Conservation (phyloP, 2,113 vertebrate genomes). For the Ascaphus truei region DNA sequence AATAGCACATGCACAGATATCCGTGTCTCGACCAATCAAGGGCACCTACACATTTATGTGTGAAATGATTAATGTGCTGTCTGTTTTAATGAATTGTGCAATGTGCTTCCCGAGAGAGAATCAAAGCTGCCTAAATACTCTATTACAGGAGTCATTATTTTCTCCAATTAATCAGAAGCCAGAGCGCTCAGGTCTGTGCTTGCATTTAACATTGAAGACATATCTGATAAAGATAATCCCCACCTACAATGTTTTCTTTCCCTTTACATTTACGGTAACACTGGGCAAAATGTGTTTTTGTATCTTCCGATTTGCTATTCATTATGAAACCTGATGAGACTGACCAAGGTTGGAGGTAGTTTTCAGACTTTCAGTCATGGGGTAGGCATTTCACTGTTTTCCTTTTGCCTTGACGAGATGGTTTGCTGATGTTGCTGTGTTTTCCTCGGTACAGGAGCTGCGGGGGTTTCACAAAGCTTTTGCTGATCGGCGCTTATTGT, state of each 20-base stretch:
- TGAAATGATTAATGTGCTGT: too few relatives aligned
- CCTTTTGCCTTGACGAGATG: neutral
- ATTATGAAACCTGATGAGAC: conserved; percentile 61
- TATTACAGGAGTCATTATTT: too few relatives aligned
- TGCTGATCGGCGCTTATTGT: neutral
- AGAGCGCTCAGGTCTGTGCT: neutral
- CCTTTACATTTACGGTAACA: conserved; percentile 74
- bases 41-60: too few relatives aligned
- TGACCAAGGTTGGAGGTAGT: conserved; percentile 40
- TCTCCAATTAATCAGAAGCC: too few relatives aligned
- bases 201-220: neutral
- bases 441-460: neutral
- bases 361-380: conserved; percentile 6
- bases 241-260: conserved; percentile 70
- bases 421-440: neutral
- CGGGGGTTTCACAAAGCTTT: neutral
- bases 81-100: too few relatives aligned
- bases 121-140: too few relatives aligned
- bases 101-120: too few relatives aligned
- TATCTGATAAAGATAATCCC: conserved; percentile 61
- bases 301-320: conserved; percentile 62
- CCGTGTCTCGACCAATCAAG: too few relatives aligned
- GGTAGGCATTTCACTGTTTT: conserved; percentile 16
- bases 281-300: conserved; percentile 49
- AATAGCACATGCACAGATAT: too few relatives aligned